Conservation (phyloP, 35 echinoderm and acorn worm genomes). For the Anneissia japonica region DNA sequence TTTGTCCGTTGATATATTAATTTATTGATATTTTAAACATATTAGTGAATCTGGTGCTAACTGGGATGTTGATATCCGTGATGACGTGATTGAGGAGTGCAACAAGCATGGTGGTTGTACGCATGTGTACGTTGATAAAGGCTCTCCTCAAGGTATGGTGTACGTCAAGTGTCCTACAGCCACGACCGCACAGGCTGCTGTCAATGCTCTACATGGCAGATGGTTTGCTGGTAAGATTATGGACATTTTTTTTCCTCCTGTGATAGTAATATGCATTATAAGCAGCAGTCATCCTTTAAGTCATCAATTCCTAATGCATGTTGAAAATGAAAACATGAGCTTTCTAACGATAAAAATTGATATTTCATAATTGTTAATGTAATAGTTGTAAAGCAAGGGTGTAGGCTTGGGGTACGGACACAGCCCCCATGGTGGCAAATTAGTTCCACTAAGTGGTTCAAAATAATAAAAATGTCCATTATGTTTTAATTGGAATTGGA, state of each 20-base stretch:
- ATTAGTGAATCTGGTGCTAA: conserved; percentile 45
- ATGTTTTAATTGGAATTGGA: no score
- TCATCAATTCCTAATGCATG: neutral
- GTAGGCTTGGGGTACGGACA: no score
- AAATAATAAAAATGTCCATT: no score
- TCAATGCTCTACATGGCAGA: conserved; percentile 77
- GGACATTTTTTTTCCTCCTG: neutral
- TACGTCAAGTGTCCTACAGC: conserved; percentile 85
- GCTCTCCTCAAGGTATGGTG: conserved; percentile 78
- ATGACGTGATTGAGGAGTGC: conserved; percentile 84
- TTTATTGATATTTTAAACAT: neutral
- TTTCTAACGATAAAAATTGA: neutral
- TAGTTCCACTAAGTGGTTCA: no score
- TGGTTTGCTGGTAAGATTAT: conserved; percentile 89
- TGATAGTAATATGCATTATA: neutral
- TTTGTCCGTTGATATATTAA: no score
- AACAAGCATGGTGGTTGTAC: conserved; percentile 76
- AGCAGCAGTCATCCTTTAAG: neutral
- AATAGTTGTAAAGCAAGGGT: neutral
- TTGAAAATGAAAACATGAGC: neutral
- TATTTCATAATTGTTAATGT: neutral
- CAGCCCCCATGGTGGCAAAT: no score
- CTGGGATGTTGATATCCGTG: conserved; percentile 63
- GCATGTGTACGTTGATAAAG: conserved; percentile 84
- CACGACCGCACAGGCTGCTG: conserved; percentile 60